Evolutionary conservation across 1,140 invertebrate genomes (phyloP).

Genomic region (Eufriesea mexicana): DNA sequence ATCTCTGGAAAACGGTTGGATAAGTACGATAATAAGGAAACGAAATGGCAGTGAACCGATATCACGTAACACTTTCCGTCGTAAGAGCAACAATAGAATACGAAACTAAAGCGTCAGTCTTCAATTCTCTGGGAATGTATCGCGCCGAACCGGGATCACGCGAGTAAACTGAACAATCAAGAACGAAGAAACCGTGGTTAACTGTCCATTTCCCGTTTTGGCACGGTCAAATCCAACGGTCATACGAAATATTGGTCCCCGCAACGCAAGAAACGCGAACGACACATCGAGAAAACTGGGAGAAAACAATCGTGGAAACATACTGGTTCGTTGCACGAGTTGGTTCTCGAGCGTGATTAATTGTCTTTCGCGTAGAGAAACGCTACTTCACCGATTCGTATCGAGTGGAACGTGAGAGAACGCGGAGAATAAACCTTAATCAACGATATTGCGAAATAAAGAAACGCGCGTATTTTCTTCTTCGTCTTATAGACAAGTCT

Average conservation of each 20-base stretch:
- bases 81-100: neutral
- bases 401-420: neutral
- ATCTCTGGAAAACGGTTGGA: too few relatives aligned
- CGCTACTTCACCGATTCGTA: neutral
- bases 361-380: neutral
- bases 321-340: constrained; percentile 25
- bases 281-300: neutral
- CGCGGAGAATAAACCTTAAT: neutral
- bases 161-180: constrained; percentile 15
- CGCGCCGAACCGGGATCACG: constrained; percentile 20
- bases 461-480: neutral
- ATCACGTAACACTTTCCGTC: neutral
- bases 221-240: neutral
- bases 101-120: constrained; percentile 48
- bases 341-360: neutral
- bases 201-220: neutral
- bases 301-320: neutral
- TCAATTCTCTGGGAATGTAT: constrained; percentile 46
- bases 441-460: neutral
- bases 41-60: constrained; percentile 35
- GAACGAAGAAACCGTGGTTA: neutral
- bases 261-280: constrained; percentile 27
- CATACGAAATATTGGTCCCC: constrained; percentile 34
- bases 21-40: neutral
- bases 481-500: neutral